Conservation (phyloP, 1,140 invertebrate genomes). For the Lepeophtheirus salmonis region DNA sequence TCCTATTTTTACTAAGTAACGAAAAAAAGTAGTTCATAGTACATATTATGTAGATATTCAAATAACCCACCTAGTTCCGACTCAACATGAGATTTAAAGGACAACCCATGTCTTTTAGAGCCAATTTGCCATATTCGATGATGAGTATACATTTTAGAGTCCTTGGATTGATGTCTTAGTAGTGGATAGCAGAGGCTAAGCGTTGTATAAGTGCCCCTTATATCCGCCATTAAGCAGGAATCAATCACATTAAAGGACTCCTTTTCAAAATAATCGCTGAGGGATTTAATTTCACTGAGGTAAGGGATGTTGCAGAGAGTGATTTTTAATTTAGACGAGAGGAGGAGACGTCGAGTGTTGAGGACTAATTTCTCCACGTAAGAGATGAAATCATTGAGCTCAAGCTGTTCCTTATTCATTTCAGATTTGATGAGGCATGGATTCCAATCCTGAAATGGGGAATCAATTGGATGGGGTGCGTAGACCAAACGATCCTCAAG, state of each 20-base stretch:
- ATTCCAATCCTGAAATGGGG: slow-evolving; percentile 4
- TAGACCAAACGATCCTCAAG: background rate
- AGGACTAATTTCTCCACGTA: background rate
- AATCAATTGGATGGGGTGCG: background rate
- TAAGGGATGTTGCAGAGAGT: background rate
- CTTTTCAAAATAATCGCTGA: background rate
- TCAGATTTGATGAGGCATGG: background rate
- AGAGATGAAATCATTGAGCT: background rate
- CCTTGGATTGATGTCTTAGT: background rate
- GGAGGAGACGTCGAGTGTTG: background rate
- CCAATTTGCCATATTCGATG: background rate
- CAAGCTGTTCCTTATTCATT: background rate
- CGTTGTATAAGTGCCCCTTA: background rate
- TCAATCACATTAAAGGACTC: background rate
- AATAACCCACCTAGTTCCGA: background rate
- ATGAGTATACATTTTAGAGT: background rate
- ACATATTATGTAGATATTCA: too few species aligned
- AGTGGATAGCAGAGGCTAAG: background rate
- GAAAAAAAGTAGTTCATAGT: too few species aligned
- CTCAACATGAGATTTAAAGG: background rate
- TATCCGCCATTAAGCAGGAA: background rate
- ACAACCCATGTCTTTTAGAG: background rate
- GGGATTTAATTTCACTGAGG: background rate
- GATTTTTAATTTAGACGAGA: background rate
- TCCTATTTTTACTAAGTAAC: too few species aligned